A percentile compares a stretch with the other conserved stretches of the same genome.
These are phyloP conservation scores for Pteria penguin DNA, from an alignment of 2,888 invertebrate species.

Conservation along the genomic window DNA sequence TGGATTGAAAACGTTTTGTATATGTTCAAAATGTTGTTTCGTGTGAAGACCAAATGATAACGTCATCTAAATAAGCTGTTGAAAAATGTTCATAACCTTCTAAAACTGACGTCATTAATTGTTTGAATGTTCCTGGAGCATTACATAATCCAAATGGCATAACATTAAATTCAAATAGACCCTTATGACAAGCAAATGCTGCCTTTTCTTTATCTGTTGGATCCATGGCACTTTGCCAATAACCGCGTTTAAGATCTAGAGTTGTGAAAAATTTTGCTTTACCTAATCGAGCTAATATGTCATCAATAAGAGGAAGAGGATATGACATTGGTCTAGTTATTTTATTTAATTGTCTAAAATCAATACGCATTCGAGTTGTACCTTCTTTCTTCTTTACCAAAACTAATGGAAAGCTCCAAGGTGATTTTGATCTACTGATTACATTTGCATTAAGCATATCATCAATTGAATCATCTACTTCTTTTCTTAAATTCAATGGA, in stretches of 20 bases:
- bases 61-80: slow-evolving; percentile 28
- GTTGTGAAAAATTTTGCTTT: slow-evolving; percentile 22
- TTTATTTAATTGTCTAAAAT: slow-evolving; percentile 30
- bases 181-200: slow-evolving; percentile 36
- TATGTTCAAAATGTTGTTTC: too few relatives aligned
- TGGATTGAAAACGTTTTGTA: too few relatives aligned
- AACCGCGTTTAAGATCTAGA: slow-evolving; percentile 27
- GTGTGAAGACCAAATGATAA: slow-evolving; percentile 21
- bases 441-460: slow-evolving; percentile 48
- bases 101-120: slow-evolving; percentile 42
- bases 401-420: slow-evolving; percentile 44
- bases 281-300: slow-evolving; percentile 29
- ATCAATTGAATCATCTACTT: slow-evolving; percentile 44
- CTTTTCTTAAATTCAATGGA: slow-evolving; percentile 39
- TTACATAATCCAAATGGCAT: slow-evolving; percentile 34
- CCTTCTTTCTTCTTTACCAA: slow-evolving; percentile 43
- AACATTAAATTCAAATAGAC: slow-evolving; percentile 42
- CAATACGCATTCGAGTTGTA: slow-evolving; percentile 37
- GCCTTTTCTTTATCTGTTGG: slow-evolving; percentile 40
- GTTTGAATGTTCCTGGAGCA: slow-evolving; percentile 30
- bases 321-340: slow-evolving; percentile 33
- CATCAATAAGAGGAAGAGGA: slow-evolving; percentile 39
- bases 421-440: slow-evolving; percentile 33
- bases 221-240: slow-evolving; percentile 32
- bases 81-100: slow-evolving; percentile 14